Base-by-base conservation (phyloP, 2,113 vertebrate species). In the Panthera uncia region DNA sequence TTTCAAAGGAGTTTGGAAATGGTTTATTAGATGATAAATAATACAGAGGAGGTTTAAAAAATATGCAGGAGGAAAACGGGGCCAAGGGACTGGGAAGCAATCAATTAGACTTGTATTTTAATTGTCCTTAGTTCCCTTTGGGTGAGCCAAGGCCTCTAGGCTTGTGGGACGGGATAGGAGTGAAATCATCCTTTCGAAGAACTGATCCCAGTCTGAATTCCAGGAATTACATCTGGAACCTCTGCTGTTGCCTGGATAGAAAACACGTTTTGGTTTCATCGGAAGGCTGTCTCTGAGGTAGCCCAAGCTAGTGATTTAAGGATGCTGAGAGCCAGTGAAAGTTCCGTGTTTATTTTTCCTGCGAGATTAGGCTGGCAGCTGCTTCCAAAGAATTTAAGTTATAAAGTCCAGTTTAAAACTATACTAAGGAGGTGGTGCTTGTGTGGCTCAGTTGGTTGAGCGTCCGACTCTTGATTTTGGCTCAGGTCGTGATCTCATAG, bases 81-180 rank as follows among this genome's bases (percentile, higher is more conserved):
- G 12, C 36, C 63, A 36, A 52, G 29, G 78, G 48, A 78, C 45
- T 10, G 11, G 61, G 38, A 57, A 23, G 16, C 10, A 29, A 36
- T 90, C 52, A 33, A 55, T 73, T 69, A 66, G 21, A 63, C 88
- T 31, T 91, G 66, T 48, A 33, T 81, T 76, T 88, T 93, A 91
- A 79, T 74, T 52, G 16, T 41, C 27, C 45, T 36, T 36, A 90
- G 25, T 29, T 83, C 15, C 48, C 55, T 63, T 63, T 57, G n/a
- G 69, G 10, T n/a, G 48, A 76, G 31, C 50, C 55, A 52, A 61
- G 36, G 57, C 12, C 12, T 50, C 68, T 73, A 61, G 50, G 31
- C 69, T 91, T 85, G 4, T 27, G 57, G 89, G 45, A n/a, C 23
- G 45, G 50, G 38, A 0, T 25, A 33, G 38, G 52, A 94, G 29